Conservation (phyloP, 2,888 invertebrate genomes). For the Tachina fera region DNA sequence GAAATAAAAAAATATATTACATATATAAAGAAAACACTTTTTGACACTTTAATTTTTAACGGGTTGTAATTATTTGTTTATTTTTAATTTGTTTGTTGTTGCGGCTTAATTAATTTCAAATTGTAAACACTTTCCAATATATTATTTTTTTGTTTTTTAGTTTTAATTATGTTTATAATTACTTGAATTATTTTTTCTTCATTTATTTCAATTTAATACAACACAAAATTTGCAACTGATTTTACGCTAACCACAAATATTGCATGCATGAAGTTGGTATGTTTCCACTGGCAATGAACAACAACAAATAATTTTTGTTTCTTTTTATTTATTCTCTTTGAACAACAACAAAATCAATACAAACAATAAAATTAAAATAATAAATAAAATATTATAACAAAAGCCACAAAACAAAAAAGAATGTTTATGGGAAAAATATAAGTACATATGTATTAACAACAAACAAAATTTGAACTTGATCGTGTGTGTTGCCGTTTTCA, state of each 20-base stretch:
- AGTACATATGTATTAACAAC: conserved; percentile 30
- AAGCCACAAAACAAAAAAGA: conserved; percentile 18
- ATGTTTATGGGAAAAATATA: conserved; percentile 23
- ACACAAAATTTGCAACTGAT: neutral
- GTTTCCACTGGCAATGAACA: conserved; percentile 22
- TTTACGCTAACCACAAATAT: conserved; percentile 31
- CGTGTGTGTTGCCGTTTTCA: conserved; percentile 75
- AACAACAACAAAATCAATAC: conserved; percentile 40
- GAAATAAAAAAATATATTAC: neutral
- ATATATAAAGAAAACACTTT: neutral
- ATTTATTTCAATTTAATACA: conserved; percentile 20
- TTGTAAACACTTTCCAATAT: neutral
- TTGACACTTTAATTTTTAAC: conserved; percentile 44
- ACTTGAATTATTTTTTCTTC: conserved; percentile 24
- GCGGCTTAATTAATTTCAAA: conserved; percentile 16
- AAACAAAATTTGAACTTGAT: conserved; percentile 73
- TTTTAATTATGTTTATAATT: neutral
- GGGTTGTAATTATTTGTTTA: neutral
- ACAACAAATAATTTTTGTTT: conserved; percentile 33
- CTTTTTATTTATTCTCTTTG: conserved; percentile 27
- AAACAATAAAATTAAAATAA: conserved; percentile 35
- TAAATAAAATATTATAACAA: conserved; percentile 31
- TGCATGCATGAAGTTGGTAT: conserved; percentile 15
- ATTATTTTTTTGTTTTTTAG: neutral
- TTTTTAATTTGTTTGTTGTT: neutral